A percentile compares a stretch with the other conserved stretches of the same genome.
These are phyloP conservation scores for silkworm (Bombyx mori) DNA, from an alignment of 1,140 invertebrate species.

Conservation along the genomic window DNA sequence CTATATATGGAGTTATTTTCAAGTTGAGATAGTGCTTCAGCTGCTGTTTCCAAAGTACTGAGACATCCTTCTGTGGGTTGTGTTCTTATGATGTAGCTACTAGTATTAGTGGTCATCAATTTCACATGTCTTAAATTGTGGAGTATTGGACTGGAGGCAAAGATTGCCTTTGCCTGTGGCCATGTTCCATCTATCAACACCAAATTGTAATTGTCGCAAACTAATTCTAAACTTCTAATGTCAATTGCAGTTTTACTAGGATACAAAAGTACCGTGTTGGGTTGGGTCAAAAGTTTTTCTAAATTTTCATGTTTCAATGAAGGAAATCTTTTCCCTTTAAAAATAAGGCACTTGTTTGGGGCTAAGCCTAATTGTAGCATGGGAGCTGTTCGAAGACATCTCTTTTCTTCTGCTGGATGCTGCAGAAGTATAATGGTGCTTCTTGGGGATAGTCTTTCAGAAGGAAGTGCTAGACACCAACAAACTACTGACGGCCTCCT, in stretches of 20 bases:
- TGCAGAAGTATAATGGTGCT: conserved; percentile 88
- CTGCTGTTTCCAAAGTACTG: conserved; percentile 92
- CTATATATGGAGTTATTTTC: conserved; percentile 79
- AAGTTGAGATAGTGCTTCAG: conserved; percentile 83
- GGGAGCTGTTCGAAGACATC: conserved; percentile 88
- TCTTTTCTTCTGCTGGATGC: conserved; percentile 93
- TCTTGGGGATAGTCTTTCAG: conserved; percentile 75
- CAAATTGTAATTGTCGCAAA: conserved; percentile 78
- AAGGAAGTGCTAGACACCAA: conserved; percentile 88
- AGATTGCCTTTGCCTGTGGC: conserved; percentile 92
- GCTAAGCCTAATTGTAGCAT: conserved; percentile 86
- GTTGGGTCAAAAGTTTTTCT: conserved; percentile 75
- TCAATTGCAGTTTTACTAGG: conserved; percentile 83
- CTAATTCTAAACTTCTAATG: conserved; percentile 64
- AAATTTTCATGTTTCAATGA: conserved; percentile 77
- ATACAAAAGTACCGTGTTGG: conserved; percentile 86
- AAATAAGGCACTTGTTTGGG: conserved; percentile 81
- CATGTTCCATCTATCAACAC: conserved; percentile 94
- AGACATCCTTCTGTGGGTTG: conserved; percentile 93
- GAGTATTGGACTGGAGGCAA: conserved; percentile 79
- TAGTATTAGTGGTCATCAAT: conserved; percentile 78
- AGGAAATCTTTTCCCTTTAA: conserved; percentile 89
- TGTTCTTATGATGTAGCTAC: conserved; percentile 93
- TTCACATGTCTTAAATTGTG: conserved; percentile 82
- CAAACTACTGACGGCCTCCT: conserved; percentile 90